phyloP scores from a whole-genome alignment of 2,113 vertebrate genomes.

The Megalops atlanticus region DNA sequence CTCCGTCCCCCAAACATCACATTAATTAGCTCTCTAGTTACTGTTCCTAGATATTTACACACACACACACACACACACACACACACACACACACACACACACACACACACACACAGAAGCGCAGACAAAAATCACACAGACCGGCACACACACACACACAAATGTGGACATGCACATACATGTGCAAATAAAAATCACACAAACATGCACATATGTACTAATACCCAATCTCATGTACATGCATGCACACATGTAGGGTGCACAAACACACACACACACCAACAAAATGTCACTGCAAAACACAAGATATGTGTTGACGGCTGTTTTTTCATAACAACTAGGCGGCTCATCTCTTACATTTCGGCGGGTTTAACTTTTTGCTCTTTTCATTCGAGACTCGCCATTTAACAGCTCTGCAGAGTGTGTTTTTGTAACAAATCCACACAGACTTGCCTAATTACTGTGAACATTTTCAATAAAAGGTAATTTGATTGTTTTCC shows the following conservation, averaged over 20 bases:
- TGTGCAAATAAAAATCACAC: not conserved
- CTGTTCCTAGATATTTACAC: not conserved
- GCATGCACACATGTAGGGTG: not conserved
- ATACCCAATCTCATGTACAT: not conserved
- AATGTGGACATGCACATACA: not conserved
- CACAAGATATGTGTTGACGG: not conserved
- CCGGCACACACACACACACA: too few species aligned
- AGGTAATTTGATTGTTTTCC: constrained; percentile 60
- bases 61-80: constrained; percentile 11
- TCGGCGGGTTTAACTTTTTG: constrained; percentile 39
- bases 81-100: constrained; percentile 14
- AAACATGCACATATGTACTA: not conserved
- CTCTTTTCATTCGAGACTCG: constrained; percentile 41
- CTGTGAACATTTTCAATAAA: constrained; percentile 56
- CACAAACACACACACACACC: not conserved
- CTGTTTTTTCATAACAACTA: not conserved
- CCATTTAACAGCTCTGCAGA: constrained; percentile 23
- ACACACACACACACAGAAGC: not conserved
- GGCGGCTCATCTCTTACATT: not conserved
- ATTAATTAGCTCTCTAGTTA: not conserved
- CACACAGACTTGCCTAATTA: constrained; percentile 49
- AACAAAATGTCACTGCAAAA: too few species aligned
- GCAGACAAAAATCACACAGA: too few species aligned
- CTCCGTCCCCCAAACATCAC: not conserved
- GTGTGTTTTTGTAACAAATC: constrained; percentile 37